Evolutionary conservation across 2,888 invertebrate species (phyloP), one percentile per base, ranked within the genome.

Genomic region (Hesperia comma): DNA sequence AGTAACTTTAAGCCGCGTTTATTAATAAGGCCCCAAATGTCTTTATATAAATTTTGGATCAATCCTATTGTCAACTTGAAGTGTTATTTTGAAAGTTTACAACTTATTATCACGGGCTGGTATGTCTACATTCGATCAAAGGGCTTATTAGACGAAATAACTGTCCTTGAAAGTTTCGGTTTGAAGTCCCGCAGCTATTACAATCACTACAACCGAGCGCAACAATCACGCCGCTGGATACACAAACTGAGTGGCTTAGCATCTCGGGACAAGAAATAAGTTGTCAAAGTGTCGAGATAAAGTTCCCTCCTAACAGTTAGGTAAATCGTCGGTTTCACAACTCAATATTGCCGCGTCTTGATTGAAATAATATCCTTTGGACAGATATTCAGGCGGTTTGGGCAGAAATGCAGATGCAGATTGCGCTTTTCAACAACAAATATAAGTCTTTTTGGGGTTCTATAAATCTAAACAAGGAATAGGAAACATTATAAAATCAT

Each of bases 281-380:
- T 91, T 92, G 90, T 90, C 91, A 89, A 90, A 92, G 90, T 90
- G 89, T 90, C 89, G 80, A 81, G 86, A 80, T 83, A 82, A 91
- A 91, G 89, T 92, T 92, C 80, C 86, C 88, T 78, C 87, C 86
- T 87, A 87, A 82, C 86, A 87, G 83, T 86, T 87, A 90, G 87
- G 89, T 90, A 90, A 90, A 92, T 87, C 88, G 87, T 86, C 79
- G 88, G 90, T 89, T 89, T 88, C 88, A 84, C 87, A 89, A 87
- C 89, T 92, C 87, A 90, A 92, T 92, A 90, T 88, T 83, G 83
- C 84, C 78, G 79, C 79, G 76, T 79, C 77, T 79, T 82, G 33
- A 37, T 61, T 67, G 33, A 66, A 66, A 60, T 66, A 66, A 64
- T 60, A 61, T 67, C 37, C 40, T 21, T 37, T 46, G 55, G 46